These are phyloP conservation scores for Lophochroa leadbeateri DNA, from an alignment of 2,113 vertebrate genomes.

Conservation along the genomic window DNA sequence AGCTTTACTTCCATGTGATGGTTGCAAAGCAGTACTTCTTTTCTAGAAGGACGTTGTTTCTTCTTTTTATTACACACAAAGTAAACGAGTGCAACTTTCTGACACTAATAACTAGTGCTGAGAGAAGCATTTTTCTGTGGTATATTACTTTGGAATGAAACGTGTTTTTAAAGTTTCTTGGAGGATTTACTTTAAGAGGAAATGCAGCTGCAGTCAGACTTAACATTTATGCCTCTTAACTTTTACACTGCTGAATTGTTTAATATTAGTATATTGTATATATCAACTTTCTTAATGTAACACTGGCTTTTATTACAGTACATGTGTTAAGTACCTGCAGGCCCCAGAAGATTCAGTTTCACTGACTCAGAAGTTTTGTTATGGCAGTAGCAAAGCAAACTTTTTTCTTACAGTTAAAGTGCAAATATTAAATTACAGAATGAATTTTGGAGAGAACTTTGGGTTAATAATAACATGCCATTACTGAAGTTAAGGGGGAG, in stretches of 20 bases:
- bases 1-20: background rate
- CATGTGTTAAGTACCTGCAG: background rate
- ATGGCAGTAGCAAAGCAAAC: background rate
- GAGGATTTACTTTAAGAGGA: background rate
- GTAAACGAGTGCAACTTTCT: background rate
- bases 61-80: background rate
- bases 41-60: accelerated
- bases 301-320: background rate
- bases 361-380: background rate
- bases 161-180: background rate
- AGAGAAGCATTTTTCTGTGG: background rate
- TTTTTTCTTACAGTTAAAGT: background rate
- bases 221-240: background rate
- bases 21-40: background rate
- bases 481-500: background rate
- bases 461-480: background rate
- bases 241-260: background rate
- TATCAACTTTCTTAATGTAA: background rate
- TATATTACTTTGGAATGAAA: background rate
- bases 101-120: background rate
- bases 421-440: background rate
- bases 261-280: background rate
- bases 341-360: background rate
- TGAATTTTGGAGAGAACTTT: background rate
- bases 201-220: background rate